phyloP scores from a whole-genome alignment of 2,797 vertebrate species.

The Heliangelus exortis region DNA sequence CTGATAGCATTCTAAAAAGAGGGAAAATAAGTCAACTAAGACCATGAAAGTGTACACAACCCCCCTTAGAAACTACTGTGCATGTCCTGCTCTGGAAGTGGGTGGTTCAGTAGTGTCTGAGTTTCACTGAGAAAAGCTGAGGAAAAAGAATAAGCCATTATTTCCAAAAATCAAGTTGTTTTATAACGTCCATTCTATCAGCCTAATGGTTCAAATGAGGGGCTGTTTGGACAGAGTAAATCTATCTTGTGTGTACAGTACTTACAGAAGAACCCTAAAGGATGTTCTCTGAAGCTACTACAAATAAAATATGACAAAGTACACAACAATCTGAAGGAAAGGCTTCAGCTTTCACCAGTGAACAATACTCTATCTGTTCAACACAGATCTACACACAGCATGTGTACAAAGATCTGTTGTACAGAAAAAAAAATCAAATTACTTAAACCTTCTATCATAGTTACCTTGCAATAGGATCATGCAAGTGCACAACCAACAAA shows the following conservation, averaged over 20 bases:
- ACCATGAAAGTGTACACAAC: neutral
- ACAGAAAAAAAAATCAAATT: rapidly evolving
- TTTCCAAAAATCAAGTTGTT: neutral
- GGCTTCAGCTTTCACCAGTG: neutral
- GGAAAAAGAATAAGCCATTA: neutral
- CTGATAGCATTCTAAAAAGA: neutral
- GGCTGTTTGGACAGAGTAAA: neutral
- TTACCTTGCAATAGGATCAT: neutral
- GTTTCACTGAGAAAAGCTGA: neutral
- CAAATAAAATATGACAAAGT: neutral
- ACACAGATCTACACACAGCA: neutral
- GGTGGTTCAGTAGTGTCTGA: neutral
- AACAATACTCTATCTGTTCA: neutral
- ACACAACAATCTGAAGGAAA: neutral
- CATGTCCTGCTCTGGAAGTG: neutral
- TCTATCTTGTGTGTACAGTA: rapidly evolving
- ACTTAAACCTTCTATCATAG: neutral
- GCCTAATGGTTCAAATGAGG: neutral
- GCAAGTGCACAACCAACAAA: neutral
- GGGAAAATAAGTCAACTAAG: neutral
- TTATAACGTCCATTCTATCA: neutral
- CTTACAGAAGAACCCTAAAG: neutral
- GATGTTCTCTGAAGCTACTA: neutral
- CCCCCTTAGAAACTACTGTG: too few relatives aligned
- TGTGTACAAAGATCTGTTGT: neutral